Percentiles rank a stretch among this genome's conserved stretches.
These are phyloP conservation scores for Emys orbicularis DNA, from an alignment of 2,797 vertebrate species.

Conservation along the genomic window DNA sequence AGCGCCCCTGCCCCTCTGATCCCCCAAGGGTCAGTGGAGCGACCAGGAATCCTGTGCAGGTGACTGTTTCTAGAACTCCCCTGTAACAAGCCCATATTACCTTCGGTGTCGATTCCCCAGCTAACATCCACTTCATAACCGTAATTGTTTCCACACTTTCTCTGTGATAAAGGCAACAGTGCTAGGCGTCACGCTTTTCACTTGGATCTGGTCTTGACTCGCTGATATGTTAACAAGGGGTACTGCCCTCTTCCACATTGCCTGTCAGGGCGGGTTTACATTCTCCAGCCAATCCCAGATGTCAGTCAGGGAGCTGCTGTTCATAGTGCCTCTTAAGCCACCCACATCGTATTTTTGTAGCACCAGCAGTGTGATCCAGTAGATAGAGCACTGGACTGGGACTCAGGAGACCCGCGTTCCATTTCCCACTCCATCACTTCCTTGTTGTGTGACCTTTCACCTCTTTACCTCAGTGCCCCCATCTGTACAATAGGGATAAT, in stretches of 20 bases:
- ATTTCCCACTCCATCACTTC: background rate
- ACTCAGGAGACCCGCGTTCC: too few relatives aligned
- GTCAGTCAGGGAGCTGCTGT: background rate
- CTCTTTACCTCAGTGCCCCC: background rate
- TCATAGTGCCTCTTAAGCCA: background rate
- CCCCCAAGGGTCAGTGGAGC: background rate
- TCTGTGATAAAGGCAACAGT: accelerated
- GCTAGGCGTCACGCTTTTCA: accelerated
- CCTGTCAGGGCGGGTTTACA: background rate
- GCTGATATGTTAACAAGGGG: background rate
- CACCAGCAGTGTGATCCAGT: background rate
- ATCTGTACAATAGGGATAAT: background rate
- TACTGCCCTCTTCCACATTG: background rate
- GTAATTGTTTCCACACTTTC: background rate
- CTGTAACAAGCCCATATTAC: background rate
- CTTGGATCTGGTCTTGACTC: background rate
- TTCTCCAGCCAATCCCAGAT: background rate
- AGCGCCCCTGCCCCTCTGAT: too few relatives aligned
- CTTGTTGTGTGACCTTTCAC: background rate
- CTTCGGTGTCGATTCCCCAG: background rate
- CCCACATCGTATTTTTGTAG: background rate
- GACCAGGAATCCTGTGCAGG: background rate
- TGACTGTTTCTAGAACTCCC: background rate
- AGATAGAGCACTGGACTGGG: background rate
- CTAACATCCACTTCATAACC: background rate